Conservation (phyloP, 92 coral and sea anemone genomes). For the Metridium senile region DNA sequence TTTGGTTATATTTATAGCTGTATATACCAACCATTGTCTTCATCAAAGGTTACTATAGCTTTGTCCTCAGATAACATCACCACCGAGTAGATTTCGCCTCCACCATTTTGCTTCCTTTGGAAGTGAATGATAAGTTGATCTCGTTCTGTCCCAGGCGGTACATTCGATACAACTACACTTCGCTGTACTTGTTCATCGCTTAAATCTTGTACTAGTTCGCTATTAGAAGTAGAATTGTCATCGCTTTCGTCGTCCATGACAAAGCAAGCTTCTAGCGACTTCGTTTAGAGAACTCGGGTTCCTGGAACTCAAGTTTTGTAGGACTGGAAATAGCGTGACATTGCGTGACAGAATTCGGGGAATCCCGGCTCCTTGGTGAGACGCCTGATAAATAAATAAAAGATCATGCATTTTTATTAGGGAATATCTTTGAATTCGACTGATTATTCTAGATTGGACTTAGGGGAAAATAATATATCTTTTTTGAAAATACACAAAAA, state of each 20-base stretch:
- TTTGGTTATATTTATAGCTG: neutral
- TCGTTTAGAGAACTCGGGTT: neutral
- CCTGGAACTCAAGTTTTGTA: conserved; percentile 12
- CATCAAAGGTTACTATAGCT: conserved; percentile 58
- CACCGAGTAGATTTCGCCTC: conserved; percentile 56
- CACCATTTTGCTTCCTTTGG: conserved; percentile 53
- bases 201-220: neutral
- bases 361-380: conserved; percentile 17
- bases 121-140: conserved; percentile 41
- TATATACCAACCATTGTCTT: conserved; percentile 31
- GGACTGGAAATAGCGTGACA: conserved; percentile 27
- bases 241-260: conserved; percentile 3
- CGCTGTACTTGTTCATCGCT: conserved; percentile 3
- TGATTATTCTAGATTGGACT: too few species aligned
- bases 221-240: neutral
- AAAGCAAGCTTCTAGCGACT: neutral
- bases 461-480: too few species aligned
- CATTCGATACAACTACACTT: conserved; percentile 39
- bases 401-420: neutral
- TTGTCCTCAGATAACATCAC: conserved; percentile 33
- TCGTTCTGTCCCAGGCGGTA: conserved; percentile 25
- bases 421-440: neutral
- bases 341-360: conserved; percentile 33
- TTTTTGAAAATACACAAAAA: too few species aligned
- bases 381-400: neutral